Evolutionary conservation across 2,888 invertebrate species (phyloP), one percentile per base, ranked within the genome.

Genomic region (Heliconius cydno): DNA sequence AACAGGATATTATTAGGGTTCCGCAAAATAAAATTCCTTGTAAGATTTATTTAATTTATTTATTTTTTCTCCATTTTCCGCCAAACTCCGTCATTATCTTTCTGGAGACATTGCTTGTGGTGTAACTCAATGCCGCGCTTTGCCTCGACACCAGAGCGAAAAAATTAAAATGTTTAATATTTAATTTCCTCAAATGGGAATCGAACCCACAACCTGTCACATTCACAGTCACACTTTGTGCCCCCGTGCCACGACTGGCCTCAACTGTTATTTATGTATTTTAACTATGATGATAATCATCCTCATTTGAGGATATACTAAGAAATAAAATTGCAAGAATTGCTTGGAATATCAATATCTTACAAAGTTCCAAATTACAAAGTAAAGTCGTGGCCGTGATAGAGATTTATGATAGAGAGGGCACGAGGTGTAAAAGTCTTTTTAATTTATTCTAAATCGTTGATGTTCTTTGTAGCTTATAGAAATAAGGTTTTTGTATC

Each of bases 301-400:
- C 13, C 10, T 41, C 3, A 41, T 41, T 12, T 13, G 12, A 1
- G 10, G 13, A 41, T 41, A 13, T 25, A 63, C 12, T 63, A 34
- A 38, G 15, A 25, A 57, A 34, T 73, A 5, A 3, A 73, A 3
- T 57, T 60, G 9, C 60, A 74, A 38, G n/a, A 13, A 34, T 60
- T 15, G 7, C 25, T 38, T 15, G 63, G 22, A 65, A 75, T 65
- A 28, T 12, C 22, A 41, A 75, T 75, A 65, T 10, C n/a, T 72
- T 71, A 77, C 77, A 77, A 72, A 46, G 77, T 77, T 57, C 7
- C 22, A 77, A 46, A 46, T 71, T 72, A 72, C 71, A 66, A 72
- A 77, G 71, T 77, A 72, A 46, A 52, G 38, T n/a, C 38, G 19
- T n/a, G 60, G 34, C 34, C 22, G 41, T 34, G 34, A 13, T n/a